These are phyloP conservation scores for Rhabdomys dilectus DNA, from an alignment of 2,113 vertebrate species.

Conservation along the genomic window DNA sequence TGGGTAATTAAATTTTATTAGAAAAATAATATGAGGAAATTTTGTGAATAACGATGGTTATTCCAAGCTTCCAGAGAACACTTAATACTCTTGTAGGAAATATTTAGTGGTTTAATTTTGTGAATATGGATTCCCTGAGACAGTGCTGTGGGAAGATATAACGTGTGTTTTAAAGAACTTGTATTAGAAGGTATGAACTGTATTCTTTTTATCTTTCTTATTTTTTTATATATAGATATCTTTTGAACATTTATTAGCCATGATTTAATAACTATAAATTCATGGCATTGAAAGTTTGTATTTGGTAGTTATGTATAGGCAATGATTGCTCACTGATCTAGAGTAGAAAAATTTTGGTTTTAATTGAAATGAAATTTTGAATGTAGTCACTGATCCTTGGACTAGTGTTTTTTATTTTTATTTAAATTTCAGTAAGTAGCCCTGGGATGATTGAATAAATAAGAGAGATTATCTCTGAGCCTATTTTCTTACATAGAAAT, in stretches of 20 bases:
- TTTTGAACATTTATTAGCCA: neutral
- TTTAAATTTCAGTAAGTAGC: neutral
- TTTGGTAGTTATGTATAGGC: neutral
- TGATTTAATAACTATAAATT: neutral
- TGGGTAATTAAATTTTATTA: neutral
- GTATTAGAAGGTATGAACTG: neutral
- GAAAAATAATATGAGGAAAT: slow-evolving; percentile 3
- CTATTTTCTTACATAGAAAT: slow-evolving; percentile 18
- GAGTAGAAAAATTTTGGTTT: slow-evolving; percentile 45
- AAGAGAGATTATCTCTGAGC: neutral
- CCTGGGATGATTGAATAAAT: neutral
- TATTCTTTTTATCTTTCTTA: neutral
- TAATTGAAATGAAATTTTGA: neutral
- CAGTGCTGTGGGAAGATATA: neutral
- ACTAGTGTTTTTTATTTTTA: neutral
- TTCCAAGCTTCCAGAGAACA: neutral
- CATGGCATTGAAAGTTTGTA: neutral
- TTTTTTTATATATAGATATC: neutral
- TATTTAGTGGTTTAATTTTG: slow-evolving; percentile 25
- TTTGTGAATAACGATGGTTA: neutral
- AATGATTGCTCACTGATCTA: neutral
- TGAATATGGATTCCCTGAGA: neutral
- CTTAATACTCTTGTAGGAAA: neutral
- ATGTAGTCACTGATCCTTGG: neutral
- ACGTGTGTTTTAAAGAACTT: neutral